These are phyloP conservation scores for Syrista parreyssii DNA, from an alignment of 2,888 invertebrate genomes.

Conservation along the genomic window DNA sequence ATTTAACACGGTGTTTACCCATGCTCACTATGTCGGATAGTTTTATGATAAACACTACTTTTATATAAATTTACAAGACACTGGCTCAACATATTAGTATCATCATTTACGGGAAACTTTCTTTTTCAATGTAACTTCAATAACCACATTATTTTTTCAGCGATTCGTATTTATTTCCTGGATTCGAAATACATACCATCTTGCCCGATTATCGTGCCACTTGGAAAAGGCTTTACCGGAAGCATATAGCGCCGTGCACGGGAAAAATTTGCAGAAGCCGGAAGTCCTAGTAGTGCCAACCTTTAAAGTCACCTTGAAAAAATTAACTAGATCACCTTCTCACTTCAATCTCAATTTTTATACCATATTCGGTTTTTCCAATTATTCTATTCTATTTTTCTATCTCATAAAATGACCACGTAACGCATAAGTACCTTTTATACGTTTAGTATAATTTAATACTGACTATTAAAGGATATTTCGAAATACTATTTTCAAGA, in stretches of 20 bases:
- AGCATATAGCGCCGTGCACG: not conserved
- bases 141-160: constrained; percentile 20
- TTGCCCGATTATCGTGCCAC: constrained; percentile 41
- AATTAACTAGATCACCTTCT: not conserved
- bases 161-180: constrained; percentile 47
- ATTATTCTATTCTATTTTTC: not conserved
- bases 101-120: not conserved
- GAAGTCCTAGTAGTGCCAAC: not conserved
- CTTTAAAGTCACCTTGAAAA: not conserved
- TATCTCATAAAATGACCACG: not conserved
- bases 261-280: not conserved
- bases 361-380: not conserved
- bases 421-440: not conserved
- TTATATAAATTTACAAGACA: constrained; percentile 15
- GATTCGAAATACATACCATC: constrained; percentile 61
- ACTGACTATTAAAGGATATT: not conserved
- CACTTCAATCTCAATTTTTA: not conserved
- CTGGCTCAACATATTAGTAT: constrained; percentile 31
- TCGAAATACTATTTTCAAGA: not conserved
- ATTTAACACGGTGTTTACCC: constrained; percentile 24
- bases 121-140: constrained; percentile 21
- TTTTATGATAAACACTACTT: constrained; percentile 18
- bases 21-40: constrained; percentile 27
- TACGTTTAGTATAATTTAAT: not conserved
- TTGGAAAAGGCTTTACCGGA: constrained; percentile 4